Percentiles rank a stretch among this genome's conserved stretches.
Evolutionary conservation across 2,888 invertebrate species (phyloP).

Genomic region (Charanyca ferruginea): DNA sequence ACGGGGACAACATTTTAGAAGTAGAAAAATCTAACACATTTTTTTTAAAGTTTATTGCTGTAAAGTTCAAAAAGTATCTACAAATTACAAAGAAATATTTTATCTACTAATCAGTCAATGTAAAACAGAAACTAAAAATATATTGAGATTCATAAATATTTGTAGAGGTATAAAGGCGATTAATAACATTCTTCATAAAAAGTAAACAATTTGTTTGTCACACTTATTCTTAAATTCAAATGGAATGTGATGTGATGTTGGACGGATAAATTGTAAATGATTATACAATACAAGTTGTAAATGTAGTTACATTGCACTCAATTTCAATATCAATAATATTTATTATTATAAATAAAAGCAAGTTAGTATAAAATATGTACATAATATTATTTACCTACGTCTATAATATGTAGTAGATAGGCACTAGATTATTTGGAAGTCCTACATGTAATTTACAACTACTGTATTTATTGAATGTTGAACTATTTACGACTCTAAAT

Average conservation of each 20-base stretch:
- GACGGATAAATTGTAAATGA: constrained; percentile 25
- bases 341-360: background rate
- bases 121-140: constrained; percentile 48
- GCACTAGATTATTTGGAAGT: constrained; percentile 15
- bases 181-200: constrained; percentile 7
- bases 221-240: constrained; percentile 17
- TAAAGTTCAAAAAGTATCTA: constrained; percentile 50
- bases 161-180: constrained; percentile 19
- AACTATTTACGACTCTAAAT: constrained; percentile 6
- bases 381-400: constrained; percentile 12
- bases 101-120: constrained; percentile 59
- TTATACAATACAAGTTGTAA: no score
- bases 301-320: constrained; percentile 17
- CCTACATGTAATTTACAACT: background rate
- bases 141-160: constrained; percentile 39
- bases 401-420: constrained; percentile 13
- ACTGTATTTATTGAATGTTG: constrained; percentile 14
- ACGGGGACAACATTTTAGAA: no score
- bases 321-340: background rate
- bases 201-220: constrained; percentile 7
- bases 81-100: constrained; percentile 42
- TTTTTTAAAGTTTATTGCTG: constrained; percentile 53
- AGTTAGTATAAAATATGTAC: constrained; percentile 18
- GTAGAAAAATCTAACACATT: background rate
- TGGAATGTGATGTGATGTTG: constrained; percentile 39